These are phyloP conservation scores for Perizoma flavofasciatum DNA, from an alignment of 2,888 invertebrate genomes.

Conservation along the genomic window DNA sequence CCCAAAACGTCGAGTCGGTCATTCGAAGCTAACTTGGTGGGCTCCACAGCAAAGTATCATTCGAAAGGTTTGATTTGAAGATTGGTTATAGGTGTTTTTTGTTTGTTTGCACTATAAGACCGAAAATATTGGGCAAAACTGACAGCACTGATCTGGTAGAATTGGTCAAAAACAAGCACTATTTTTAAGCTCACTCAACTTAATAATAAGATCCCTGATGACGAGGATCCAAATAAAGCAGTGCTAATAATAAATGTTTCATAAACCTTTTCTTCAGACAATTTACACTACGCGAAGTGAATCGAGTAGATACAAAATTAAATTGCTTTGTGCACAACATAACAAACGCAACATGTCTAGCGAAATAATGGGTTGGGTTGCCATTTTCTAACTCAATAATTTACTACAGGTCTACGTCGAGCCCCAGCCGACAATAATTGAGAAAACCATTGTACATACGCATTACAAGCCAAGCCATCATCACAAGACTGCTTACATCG, in stretches of 20 bases:
- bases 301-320: no score
- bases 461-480: constrained; percentile 63
- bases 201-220: neutral
- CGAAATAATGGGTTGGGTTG: neutral
- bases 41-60: constrained; percentile 40
- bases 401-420: constrained; percentile 59
- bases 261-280: neutral
- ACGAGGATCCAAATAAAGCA: constrained; percentile 12
- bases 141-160: constrained; percentile 1
- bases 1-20: constrained; percentile 40
- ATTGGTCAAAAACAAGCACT: constrained; percentile 8
- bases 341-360: neutral
- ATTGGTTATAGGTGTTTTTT: constrained; percentile 16
- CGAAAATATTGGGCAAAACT: neutral
- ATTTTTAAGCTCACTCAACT: neutral
- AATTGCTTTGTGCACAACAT: neutral
- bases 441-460: constrained; percentile 58
- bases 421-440: constrained; percentile 54
- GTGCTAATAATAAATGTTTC: constrained; percentile 12
- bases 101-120: constrained; percentile 23
- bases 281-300: no score
- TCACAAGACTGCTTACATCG: constrained; percentile 64
- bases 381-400: constrained; percentile 1
- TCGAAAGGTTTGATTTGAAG: constrained; percentile 56
- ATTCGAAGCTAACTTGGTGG: constrained; percentile 43